Evolutionary conservation across 2,113 vertebrate species (phyloP).

Genomic region (Falco punctatus): DNA sequence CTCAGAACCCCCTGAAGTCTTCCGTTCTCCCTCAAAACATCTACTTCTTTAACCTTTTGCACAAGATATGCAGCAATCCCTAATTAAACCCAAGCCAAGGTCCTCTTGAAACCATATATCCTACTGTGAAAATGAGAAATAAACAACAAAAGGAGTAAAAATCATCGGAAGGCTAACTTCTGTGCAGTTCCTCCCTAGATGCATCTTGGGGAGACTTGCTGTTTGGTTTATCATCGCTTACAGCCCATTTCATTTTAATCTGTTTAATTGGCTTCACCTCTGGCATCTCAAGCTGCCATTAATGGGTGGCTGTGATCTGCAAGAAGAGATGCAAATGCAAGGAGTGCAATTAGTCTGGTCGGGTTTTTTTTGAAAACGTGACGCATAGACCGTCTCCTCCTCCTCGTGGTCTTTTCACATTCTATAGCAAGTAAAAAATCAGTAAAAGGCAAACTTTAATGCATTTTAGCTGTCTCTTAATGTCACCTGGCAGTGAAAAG

Average conservation of each 20-base stretch:
- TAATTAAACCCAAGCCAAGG: not conserved
- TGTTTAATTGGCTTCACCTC: not conserved
- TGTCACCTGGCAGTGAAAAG: not conserved
- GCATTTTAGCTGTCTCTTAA: not conserved
- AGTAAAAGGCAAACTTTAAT: not conserved
- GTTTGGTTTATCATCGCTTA: not conserved
- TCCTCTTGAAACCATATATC: not conserved
- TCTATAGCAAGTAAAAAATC: not conserved
- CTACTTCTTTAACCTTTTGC: not conserved
- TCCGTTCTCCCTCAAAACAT: not conserved
- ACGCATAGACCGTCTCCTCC: too few relatives aligned
- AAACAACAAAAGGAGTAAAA: not conserved
- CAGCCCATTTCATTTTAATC: not conserved
- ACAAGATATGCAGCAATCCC: not conserved
- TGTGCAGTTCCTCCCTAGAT: not conserved
- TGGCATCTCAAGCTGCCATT: not conserved
- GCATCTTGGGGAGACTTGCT: not conserved
- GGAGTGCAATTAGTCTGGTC: rapidly evolving
- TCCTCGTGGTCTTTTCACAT: not conserved
- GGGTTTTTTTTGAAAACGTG: not conserved
- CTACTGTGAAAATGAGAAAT: not conserved
- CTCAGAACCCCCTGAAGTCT: not conserved
- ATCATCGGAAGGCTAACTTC: rapidly evolving
- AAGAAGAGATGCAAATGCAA: not conserved
- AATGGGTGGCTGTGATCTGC: not conserved